Base-by-base conservation (phyloP, 2,797 vertebrate genomes). In the Micrastur ruficollis region DNA sequence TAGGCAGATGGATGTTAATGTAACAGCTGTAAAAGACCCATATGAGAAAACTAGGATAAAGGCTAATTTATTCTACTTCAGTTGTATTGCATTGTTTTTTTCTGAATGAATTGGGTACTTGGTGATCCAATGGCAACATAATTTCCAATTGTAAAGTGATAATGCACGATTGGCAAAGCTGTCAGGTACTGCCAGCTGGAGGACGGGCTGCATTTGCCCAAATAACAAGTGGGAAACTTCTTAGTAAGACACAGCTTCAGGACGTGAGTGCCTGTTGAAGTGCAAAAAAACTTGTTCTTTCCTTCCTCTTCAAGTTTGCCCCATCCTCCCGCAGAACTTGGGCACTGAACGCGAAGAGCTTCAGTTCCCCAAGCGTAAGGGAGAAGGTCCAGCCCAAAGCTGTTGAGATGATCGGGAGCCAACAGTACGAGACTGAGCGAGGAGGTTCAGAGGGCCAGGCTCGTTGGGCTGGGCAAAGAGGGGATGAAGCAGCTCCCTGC, bases 61-160 rank as follows among this genome's bases (percentile, higher is more conserved):
- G 68, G 32, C 81, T 95, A 88, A 91, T 97, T 96, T 97, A 89
- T 94, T 94, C 86, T 86, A 32, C 56, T 95, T 95, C 79, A 87
- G 56, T 92, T 91, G 53, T 26, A 91, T 83, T 74, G 71, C 61
- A 66, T 58, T 86, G 90, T 82, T 65, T 62, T 66, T 89, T 87
- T 49, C 71, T 71, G 68, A 93, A 92, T 96, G 84, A 78, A 72
- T 74, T 75, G 84, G 34, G 79, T 91, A 81, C 83, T 78, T 68
- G 74, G 68, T 59, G 75, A 93, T 89, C 75, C 67, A 63, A 71
- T 7, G 52, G 68, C 72, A 61, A 12, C 61, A 4, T 93, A 67
- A 94, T 97, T 70, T 94, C 68, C 56, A 49, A 87, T 95, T 94
- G 86, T 94, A 9, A 80, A 90, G 84, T 32, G 92, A 90, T 93